Evolutionary conservation across 2,113 vertebrate genomes (phyloP).

Genomic region (Odontophorus gujanensis): DNA sequence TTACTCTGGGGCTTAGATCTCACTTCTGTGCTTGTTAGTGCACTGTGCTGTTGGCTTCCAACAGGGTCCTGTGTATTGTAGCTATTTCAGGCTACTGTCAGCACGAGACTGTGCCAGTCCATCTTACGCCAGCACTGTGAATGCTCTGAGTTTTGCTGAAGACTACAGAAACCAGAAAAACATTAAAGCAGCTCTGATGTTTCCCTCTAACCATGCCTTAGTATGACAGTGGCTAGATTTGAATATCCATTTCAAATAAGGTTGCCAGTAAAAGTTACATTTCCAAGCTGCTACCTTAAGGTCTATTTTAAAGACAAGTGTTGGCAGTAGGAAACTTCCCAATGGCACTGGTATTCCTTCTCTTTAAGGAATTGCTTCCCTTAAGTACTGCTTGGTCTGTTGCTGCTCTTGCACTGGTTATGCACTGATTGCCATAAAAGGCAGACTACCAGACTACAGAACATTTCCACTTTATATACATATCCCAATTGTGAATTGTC

Average conservation of each 20-base stretch:
- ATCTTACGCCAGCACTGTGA: neutral
- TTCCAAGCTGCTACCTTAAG: neutral
- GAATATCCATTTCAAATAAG: neutral
- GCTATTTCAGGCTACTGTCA: neutral
- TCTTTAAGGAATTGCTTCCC: neutral
- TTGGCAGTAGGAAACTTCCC: neutral
- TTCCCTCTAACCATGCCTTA: neutral
- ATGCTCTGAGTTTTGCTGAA: neutral
- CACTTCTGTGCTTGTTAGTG: neutral
- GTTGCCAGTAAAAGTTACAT: neutral
- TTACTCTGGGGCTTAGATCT: neutral
- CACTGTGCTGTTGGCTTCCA: neutral
- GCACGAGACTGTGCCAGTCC: neutral
- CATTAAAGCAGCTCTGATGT: neutral
- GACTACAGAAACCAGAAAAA: neutral
- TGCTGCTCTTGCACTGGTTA: neutral
- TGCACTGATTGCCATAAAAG: neutral
- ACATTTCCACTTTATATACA: neutral
- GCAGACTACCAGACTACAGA: neutral
- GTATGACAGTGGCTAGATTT: neutral
- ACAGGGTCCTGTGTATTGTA: neutral
- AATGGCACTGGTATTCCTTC: neutral
- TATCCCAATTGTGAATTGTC: neutral
- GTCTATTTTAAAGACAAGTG: neutral
- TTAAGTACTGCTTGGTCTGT: neutral